Conservation (phyloP, 2,888 invertebrate species). For the Gymnoscelis rufifasciata region DNA sequence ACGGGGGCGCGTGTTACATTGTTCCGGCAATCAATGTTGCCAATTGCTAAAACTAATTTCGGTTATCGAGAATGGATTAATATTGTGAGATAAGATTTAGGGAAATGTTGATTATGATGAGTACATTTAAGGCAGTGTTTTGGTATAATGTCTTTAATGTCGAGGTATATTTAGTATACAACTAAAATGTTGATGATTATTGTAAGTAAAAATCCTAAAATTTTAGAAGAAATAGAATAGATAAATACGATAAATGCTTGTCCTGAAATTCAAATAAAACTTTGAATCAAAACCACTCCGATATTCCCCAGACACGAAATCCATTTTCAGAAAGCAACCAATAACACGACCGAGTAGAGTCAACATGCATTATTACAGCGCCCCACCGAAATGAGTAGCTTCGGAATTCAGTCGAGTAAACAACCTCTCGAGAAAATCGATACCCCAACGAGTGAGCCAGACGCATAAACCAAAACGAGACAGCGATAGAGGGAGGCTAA, state of each 20-base stretch:
- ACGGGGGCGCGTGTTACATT: constrained; percentile 43
- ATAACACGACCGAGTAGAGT: constrained; percentile 49
- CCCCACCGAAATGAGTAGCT: constrained; percentile 45
- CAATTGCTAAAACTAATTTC: constrained; percentile 41
- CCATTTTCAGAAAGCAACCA: constrained; percentile 26
- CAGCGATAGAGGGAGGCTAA: constrained; percentile 44
- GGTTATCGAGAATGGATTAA: constrained; percentile 18
- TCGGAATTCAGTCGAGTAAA: constrained; percentile 64
- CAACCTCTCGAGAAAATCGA: constrained; percentile 61
- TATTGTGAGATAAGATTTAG: too few relatives aligned
- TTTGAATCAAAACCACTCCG: neutral
- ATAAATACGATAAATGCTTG: too few relatives aligned
- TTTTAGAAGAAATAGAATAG: too few relatives aligned
- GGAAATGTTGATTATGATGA: too few relatives aligned
- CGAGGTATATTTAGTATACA: too few relatives aligned
- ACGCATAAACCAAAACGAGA: constrained; percentile 34
- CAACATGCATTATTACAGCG: constrained; percentile 51
- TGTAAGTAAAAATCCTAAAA: too few relatives aligned
- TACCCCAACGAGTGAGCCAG: constrained; percentile 46
- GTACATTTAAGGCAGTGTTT: too few relatives aligned
- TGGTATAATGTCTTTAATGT: too few relatives aligned
- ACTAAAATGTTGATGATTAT: too few relatives aligned
- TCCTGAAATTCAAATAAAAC: neutral
- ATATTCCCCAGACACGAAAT: constrained; percentile 14
- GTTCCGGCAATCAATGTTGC: constrained; percentile 47